Percentiles rank a stretch among this genome's conserved stretches.
phyloP scores from a whole-genome alignment of 92 coral and sea anemone genomes.

The Heteractis magnifica region DNA sequence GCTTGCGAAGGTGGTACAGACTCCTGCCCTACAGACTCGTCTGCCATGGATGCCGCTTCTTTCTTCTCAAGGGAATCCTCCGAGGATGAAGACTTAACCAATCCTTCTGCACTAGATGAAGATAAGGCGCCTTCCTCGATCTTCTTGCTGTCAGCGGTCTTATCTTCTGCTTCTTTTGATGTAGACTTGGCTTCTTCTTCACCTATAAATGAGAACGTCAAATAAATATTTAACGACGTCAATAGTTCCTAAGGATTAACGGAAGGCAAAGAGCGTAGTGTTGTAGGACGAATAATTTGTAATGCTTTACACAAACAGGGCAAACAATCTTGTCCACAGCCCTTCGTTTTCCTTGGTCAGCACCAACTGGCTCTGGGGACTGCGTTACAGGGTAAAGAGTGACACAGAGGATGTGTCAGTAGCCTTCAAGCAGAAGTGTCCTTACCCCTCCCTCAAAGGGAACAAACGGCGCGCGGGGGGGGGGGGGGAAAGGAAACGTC shows the following conservation, averaged over 20 bases:
- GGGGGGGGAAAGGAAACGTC: too few species aligned
- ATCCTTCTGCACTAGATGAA: slow-evolving; percentile 23
- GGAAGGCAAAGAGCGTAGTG: too few species aligned
- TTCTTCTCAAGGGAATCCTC: slow-evolving; percentile 6
- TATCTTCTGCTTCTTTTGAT: slow-evolving; percentile 5
- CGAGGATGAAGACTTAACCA: slow-evolving; percentile 8
- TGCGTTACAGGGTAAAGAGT: too few species aligned
- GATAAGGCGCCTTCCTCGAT: slow-evolving; percentile 4
- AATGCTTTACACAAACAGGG: neutral
- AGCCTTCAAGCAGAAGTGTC: too few species aligned
- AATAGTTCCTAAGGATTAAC: too few species aligned
- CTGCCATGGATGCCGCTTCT: neutral
- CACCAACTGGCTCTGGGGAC: too few species aligned
- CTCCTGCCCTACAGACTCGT: neutral
- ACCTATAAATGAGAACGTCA: neutral
- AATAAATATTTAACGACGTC: neutral
- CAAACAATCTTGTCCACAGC: neutral
- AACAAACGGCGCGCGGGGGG: too few species aligned
- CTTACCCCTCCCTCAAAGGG: too few species aligned
- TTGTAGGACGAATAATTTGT: too few species aligned
- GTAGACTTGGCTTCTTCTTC: neutral
- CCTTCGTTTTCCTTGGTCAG: too few species aligned
- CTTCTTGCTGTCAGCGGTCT: neutral
- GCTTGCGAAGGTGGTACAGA: neutral
- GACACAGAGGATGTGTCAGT: too few species aligned